Conservation (phyloP, 2,113 vertebrate species). For the Apeltes quadracus region DNA sequence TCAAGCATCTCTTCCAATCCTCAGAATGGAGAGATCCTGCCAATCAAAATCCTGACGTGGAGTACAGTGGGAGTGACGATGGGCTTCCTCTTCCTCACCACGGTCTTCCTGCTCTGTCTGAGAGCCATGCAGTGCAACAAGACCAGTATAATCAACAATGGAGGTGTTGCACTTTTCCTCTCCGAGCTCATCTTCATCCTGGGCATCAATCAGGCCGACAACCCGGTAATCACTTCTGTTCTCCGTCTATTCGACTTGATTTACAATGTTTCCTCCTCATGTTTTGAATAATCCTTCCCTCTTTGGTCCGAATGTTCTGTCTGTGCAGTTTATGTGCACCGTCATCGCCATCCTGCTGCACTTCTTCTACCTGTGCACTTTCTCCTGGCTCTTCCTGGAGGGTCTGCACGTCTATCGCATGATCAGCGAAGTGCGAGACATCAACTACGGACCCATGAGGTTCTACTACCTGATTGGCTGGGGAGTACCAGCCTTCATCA, state of each 20-base stretch:
- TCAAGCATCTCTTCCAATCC: not conserved
- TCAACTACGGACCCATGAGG: constrained; percentile 93
- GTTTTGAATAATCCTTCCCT: not conserved
- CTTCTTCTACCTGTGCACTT: constrained; percentile 93
- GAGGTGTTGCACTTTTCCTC: constrained; percentile 84
- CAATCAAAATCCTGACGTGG: constrained; percentile 88
- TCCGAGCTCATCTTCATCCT: constrained; percentile 92
- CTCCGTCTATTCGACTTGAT: not conserved
- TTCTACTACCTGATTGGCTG: constrained; percentile 97
- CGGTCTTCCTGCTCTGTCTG: constrained; percentile 84
- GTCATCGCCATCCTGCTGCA: constrained; percentile 95
- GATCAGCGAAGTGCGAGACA: constrained; percentile 88
- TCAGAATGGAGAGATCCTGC: constrained; percentile 94
- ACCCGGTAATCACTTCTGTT: constrained; percentile 78
- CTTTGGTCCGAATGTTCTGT: not conserved
- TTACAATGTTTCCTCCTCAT: not conserved
- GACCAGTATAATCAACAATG: constrained; percentile 88
- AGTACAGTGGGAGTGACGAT: constrained; percentile 87
- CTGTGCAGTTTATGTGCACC: constrained; percentile 90
- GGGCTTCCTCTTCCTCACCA: constrained; percentile 87
- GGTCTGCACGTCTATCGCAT: constrained; percentile 91
- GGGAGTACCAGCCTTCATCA: constrained; percentile 94
- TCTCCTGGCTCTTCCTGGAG: constrained; percentile 94
- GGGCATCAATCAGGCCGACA: constrained; percentile 93
- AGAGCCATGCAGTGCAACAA: constrained; percentile 86